phyloP scores from a whole-genome alignment of 2,888 invertebrate genomes.

The Andrena praecox region DNA sequence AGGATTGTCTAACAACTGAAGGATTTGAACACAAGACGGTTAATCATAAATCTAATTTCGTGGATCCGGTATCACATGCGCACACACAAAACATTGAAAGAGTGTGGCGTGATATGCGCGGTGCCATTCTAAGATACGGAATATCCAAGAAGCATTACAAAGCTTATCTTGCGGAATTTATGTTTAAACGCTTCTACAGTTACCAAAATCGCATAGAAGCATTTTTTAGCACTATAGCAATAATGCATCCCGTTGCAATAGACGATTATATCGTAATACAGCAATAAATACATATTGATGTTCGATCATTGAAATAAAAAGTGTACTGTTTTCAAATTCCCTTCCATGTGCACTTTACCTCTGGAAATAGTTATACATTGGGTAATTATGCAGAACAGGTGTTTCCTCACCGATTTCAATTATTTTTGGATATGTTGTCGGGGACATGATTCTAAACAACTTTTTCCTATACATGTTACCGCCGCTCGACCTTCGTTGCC shows the following conservation, averaged over 20 bases:
- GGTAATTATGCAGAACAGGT: too few species aligned
- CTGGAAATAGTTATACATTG: not conserved
- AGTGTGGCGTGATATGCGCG: not conserved
- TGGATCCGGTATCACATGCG: not conserved
- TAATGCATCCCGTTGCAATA: not conserved
- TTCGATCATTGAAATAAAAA: too few species aligned
- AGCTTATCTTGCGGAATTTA: not conserved
- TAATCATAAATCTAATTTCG: constrained; percentile 2
- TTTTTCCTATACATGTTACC: too few species aligned
- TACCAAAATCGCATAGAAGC: not conserved
- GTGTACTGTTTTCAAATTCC: not conserved
- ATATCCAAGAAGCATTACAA: not conserved
- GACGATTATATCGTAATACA: not conserved
- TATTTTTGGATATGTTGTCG: too few species aligned
- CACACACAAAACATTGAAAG: constrained; percentile 14
- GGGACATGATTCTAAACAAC: too few species aligned
- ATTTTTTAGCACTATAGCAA: not conserved
- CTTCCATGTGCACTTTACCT: not conserved
- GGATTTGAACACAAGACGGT: not conserved
- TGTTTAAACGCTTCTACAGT: not conserved
- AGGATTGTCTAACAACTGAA: not conserved
- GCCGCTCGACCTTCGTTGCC: too few species aligned
- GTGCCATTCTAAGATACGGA: not conserved
- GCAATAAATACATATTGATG: too few species aligned
- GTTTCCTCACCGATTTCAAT: too few species aligned